These are phyloP conservation scores for Rhagologus leucostigma DNA, from an alignment of 2,113 vertebrate species.

Conservation along the genomic window DNA sequence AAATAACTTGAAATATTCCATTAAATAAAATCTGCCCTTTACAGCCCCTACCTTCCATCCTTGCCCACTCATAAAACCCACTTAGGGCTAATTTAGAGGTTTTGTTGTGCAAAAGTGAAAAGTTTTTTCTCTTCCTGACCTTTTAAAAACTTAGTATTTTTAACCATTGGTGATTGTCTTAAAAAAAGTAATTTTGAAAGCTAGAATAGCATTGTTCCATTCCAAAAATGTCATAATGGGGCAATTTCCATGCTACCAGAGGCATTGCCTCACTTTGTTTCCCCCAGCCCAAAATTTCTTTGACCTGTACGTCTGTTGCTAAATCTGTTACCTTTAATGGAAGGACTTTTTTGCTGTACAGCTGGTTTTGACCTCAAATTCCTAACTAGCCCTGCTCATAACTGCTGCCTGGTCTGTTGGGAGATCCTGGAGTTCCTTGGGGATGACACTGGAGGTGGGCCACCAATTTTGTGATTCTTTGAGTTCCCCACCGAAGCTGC, in stretches of 20 bases:
- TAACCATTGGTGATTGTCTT: background rate
- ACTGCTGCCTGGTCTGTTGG: background rate
- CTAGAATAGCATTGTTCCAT: background rate
- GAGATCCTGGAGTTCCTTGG: background rate
- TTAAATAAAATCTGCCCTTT: background rate
- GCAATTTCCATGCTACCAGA: background rate
- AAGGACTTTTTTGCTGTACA: background rate
- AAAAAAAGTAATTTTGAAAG: background rate
- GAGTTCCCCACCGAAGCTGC: background rate
- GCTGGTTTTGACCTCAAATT: background rate
- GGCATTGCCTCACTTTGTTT: background rate
- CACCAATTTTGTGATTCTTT: background rate
- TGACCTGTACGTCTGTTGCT: background rate
- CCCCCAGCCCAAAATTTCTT: background rate
- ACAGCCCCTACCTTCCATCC: background rate
- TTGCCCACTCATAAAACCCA: background rate
- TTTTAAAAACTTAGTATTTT: constrained; percentile 1
- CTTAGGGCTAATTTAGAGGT: background rate
- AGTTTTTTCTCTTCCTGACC: background rate
- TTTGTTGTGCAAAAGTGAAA: background rate
- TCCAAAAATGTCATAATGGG: background rate
- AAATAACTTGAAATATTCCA: background rate
- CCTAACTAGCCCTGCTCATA: background rate
- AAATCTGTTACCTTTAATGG: background rate
- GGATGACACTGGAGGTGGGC: background rate